A percentile compares a stretch with the other conserved stretches of the same genome.
These are phyloP conservation scores for Bergia sp. DNA, from an alignment of 92 coral and sea anemone species.

Conservation along the genomic window DNA sequence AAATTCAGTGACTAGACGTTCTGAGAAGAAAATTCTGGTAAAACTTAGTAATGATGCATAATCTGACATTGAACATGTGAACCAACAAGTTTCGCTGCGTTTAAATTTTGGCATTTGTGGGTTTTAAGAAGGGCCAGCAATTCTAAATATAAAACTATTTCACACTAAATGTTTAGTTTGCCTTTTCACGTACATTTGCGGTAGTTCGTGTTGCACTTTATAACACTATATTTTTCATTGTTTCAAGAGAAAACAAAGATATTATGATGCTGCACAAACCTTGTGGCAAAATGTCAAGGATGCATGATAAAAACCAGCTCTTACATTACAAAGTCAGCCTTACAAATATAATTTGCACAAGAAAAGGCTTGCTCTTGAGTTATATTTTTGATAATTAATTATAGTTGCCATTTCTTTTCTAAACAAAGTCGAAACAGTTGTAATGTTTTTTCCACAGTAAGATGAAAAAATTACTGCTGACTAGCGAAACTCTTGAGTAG, in stretches of 20 bases:
- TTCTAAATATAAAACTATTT: no score
- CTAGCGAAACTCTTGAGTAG: neutral
- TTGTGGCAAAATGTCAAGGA: neutral
- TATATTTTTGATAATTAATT: neutral
- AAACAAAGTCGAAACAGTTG: neutral
- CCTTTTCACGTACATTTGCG: no score
- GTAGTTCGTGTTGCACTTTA: neutral
- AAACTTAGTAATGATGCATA: neutral
- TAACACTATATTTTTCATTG: neutral
- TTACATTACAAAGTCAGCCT: neutral
- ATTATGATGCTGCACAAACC: neutral
- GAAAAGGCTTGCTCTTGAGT: neutral
- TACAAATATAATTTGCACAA: neutral
- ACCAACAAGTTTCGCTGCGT: neutral
- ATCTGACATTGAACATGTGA: neutral
- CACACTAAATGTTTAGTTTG: neutral
- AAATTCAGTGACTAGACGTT: neutral
- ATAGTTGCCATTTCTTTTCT: neutral
- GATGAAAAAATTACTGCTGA: neutral
- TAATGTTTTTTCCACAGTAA: neutral
- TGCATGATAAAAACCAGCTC: neutral
- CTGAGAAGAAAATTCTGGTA: neutral
- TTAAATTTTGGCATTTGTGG: neutral
- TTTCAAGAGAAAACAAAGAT: neutral
- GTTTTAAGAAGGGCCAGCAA: neutral